These are phyloP conservation scores for Battus philenor DNA, from an alignment of 1,140 invertebrate genomes.

Conservation along the genomic window DNA sequence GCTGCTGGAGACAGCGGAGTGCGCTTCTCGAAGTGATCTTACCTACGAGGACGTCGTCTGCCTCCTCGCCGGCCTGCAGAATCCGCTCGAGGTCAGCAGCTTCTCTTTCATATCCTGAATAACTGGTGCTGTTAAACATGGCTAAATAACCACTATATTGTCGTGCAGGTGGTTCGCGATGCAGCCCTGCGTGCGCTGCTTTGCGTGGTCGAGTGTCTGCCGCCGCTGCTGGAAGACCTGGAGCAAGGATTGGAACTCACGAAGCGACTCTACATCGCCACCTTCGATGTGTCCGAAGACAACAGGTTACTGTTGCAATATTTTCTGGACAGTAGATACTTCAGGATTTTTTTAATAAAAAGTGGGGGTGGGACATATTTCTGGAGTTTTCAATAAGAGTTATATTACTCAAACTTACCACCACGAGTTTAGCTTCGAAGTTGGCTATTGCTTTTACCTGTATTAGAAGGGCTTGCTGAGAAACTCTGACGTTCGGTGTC, in stretches of 20 bases:
- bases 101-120: too few species aligned
- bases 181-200: conserved; percentile 85
- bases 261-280: conserved; percentile 86
- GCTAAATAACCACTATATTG: too few species aligned
- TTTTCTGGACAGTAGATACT: too few species aligned
- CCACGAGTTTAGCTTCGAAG: too few species aligned
- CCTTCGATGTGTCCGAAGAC: conserved; percentile 83
- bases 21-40: conserved; percentile 81
- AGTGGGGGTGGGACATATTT: too few species aligned
- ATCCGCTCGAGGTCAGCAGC: conserved; percentile 70
- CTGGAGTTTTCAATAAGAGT: too few species aligned
- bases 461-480: too few species aligned
- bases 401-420: too few species aligned
- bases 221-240: conserved; percentile 78
- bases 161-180: conserved; percentile 86
- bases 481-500: too few species aligned
- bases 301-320: conserved; percentile 81
- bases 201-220: conserved; percentile 80
- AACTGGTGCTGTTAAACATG: too few species aligned
- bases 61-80: conserved; percentile 86
- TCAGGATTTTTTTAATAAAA: too few species aligned
- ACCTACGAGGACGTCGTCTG: conserved; percentile 83
- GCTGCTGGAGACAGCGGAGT: conserved; percentile 85
- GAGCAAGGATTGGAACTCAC: conserved; percentile 79
- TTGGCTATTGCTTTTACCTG: too few species aligned